Conservation (phyloP, 2,888 invertebrate species). For the Calameuta idolon region DNA sequence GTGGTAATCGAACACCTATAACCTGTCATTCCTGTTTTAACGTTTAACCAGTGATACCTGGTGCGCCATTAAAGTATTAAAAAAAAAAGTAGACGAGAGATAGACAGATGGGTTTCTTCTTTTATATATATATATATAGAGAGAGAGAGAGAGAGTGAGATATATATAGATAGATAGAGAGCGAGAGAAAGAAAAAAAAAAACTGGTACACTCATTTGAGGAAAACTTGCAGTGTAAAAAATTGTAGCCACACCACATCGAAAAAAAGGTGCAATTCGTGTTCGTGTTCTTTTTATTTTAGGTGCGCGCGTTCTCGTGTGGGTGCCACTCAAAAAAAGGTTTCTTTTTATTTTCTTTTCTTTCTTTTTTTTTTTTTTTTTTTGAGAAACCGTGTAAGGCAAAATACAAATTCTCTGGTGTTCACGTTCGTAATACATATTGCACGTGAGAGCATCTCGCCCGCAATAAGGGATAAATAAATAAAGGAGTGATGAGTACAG, state of each 20-base stretch:
- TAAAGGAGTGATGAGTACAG: not conserved
- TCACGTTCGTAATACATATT: not conserved
- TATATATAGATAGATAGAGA: not conserved
- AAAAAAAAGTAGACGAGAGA: conserved; percentile 35
- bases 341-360: too few relatives aligned
- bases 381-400: conserved; percentile 56
- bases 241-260: conserved; percentile 66
- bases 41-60: not conserved
- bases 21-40: not conserved
- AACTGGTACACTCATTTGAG: conserved; percentile 8
- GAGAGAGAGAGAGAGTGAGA: too few relatives aligned
- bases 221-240: conserved; percentile 53
- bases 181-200: not conserved
- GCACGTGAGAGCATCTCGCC: not conserved
- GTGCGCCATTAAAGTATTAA: conserved; percentile 12
- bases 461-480: not conserved
- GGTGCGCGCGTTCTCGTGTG: conserved; percentile 51
- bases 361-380: not conserved
- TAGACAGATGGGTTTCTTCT: conserved; percentile 19
- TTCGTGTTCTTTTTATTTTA: conserved; percentile 11
- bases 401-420: conserved; percentile 56
- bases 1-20: not conserved
- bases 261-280: conserved; percentile 56
- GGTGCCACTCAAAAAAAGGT: conserved; percentile 61
- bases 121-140: conserved; percentile 13